These are phyloP conservation scores for Napeogenes inachia DNA, from an alignment of 2,888 invertebrate genomes.

Conservation along the genomic window DNA sequence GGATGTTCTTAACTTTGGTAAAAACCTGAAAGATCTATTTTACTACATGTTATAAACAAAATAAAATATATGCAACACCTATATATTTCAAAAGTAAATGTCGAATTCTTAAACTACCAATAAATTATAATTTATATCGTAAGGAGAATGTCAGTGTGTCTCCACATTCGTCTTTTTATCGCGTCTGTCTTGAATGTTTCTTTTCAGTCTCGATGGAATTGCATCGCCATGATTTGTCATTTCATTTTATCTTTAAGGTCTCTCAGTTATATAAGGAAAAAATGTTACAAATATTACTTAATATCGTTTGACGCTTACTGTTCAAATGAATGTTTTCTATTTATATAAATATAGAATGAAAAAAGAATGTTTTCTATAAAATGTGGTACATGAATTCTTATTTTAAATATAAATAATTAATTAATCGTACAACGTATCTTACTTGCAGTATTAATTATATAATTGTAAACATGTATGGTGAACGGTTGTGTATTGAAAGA, in stretches of 20 bases:
- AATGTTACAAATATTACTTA: background rate
- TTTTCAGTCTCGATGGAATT: slow-evolving; percentile 19
- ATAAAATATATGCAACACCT: background rate
- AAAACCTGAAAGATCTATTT: background rate
- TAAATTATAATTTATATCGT: background rate
- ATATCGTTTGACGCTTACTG: background rate
- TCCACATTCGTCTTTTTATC: background rate
- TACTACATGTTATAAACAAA: slow-evolving; percentile 1
- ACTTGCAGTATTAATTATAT: background rate
- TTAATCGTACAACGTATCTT: too few relatives aligned
- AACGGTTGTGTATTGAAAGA: too few relatives aligned
- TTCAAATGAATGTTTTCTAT: too few relatives aligned
- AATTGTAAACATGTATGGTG: background rate
- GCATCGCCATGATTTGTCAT: slow-evolving; percentile 9
- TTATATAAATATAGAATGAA: too few relatives aligned
- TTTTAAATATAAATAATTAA: too few relatives aligned
- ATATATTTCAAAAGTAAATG: background rate
- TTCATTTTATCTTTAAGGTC: slow-evolving; percentile 21
- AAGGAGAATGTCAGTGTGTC: background rate
- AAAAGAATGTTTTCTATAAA: too few relatives aligned
- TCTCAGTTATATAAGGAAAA: background rate
- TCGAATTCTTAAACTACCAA: background rate
- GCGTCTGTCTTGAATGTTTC: slow-evolving; percentile 10
- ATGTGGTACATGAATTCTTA: too few relatives aligned
- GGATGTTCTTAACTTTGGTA: too few relatives aligned